Percentiles rank a stretch among this genome's conserved stretches.
Evolutionary conservation across 2,888 invertebrate genomes (phyloP).

Genomic region (Pseudococcus longispinus): DNA sequence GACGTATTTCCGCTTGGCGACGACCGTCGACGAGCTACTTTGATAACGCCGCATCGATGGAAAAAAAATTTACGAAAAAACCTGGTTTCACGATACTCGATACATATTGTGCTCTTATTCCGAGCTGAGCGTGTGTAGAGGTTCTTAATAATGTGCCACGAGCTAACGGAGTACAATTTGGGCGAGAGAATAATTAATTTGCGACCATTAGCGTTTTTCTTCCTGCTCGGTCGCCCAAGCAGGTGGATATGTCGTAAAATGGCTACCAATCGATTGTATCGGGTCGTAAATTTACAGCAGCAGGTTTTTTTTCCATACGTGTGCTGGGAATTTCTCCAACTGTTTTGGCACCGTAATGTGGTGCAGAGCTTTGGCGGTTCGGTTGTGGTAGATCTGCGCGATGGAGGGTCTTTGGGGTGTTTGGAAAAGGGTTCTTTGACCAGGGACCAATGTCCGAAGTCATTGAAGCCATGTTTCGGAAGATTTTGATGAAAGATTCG

Average conservation of each 20-base stretch:
- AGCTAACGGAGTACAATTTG: slow-evolving; percentile 1
- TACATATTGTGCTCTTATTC: background rate
- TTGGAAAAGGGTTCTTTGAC: no score
- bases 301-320: background rate
- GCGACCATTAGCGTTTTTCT: slow-evolving; percentile 9
- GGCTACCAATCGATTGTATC: background rate
- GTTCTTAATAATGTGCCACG: background rate
- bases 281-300: background rate
- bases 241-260: background rate
- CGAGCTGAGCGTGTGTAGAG: background rate
- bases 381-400: no score
- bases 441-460: no score
- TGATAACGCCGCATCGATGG: background rate
- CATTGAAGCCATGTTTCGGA: no score
- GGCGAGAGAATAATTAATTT: slow-evolving; percentile 15
- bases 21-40: background rate
- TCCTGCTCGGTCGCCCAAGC: background rate
- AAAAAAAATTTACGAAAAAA: slow-evolving; percentile 29
- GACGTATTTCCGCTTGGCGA: slow-evolving; percentile 27
- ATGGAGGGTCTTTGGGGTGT: no score
- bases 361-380: background rate
- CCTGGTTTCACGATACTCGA: background rate
- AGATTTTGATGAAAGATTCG: no score
- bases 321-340: background rate
- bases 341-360: background rate